A percentile compares a stretch with the other conserved stretches of the same genome.
Conservation (phyloP, 2,888 invertebrate genomes). For the Apamea epomidion region DNA sequence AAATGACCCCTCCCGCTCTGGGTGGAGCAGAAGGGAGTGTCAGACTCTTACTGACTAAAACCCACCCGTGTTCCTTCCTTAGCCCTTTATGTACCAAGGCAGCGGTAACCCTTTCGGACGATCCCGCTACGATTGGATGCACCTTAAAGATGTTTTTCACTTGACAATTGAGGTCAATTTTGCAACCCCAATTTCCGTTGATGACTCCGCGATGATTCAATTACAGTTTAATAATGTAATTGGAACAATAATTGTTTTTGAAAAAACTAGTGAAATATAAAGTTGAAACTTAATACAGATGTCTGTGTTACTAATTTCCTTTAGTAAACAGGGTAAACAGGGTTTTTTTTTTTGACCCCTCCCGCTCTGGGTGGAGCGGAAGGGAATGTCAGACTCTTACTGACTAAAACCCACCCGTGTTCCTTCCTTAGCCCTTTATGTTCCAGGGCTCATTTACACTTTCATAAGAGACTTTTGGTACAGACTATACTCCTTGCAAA, state of each 20-base stretch:
- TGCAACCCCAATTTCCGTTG: not conserved
- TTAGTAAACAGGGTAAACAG: too few relatives aligned
- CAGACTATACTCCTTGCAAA: conserved; percentile 21
- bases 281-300: not conserved
- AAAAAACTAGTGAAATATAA: not conserved
- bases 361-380: too few relatives aligned
- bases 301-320: not conserved
- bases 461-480: not conserved
- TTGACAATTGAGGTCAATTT: not conserved
- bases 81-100: too few relatives aligned
- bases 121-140: not conserved
- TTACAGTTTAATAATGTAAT: not conserved
- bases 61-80: too few relatives aligned
- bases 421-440: too few relatives aligned
- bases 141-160: not conserved
- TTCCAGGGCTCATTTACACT: not conserved
- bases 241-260: not conserved
- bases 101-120: too few relatives aligned
- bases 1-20: too few relatives aligned
- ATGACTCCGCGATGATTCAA: not conserved
- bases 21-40: too few relatives aligned
- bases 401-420: too few relatives aligned
- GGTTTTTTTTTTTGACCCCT: too few relatives aligned
- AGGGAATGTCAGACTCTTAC: too few relatives aligned
- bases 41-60: too few relatives aligned